Evolutionary conservation across 2,797 vertebrate genomes (phyloP).

Genomic region (Cossypha polioptera): DNA sequence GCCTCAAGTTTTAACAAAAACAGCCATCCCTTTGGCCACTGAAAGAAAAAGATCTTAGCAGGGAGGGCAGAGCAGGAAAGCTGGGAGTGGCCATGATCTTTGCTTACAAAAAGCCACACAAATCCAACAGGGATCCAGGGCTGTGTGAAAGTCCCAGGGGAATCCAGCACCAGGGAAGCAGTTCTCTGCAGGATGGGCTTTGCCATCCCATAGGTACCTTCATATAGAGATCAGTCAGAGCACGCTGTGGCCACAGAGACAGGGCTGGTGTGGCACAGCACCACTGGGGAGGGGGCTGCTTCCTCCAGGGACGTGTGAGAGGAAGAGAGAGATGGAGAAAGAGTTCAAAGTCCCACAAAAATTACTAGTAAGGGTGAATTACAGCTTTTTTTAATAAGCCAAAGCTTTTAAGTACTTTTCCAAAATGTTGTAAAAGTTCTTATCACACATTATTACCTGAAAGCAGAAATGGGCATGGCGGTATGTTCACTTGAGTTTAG

Average conservation of each 20-base stretch:
- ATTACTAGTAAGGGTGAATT: neutral
- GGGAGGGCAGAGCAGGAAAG: constrained; percentile 1
- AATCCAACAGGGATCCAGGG: neutral
- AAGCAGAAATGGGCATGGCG: constrained; percentile 9
- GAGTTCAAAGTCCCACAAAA: constrained; percentile 8
- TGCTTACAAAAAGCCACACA: neutral
- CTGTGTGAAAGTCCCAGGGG: neutral
- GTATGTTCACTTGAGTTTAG: neutral
- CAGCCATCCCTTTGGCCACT: neutral
- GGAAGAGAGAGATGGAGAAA: neutral
- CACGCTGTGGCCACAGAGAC: neutral
- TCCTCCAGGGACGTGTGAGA: neutral
- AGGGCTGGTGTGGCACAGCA: neutral
- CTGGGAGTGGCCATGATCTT: neutral
- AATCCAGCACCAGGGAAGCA: neutral
- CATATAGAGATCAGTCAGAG: neutral
- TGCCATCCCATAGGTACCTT: neutral
- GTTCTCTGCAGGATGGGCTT: neutral
- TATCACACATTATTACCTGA: neutral
- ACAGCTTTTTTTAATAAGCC: neutral
- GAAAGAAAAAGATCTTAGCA: neutral
- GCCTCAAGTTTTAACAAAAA: neutral
- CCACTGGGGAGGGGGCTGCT: neutral
- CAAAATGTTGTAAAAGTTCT: constrained; percentile 15
- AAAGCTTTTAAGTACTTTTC: constrained; percentile 35